These are phyloP conservation scores for Hexactinellida sp. DNA, from an alignment of 37 sponge, comb jelly and placozoan species.

Conservation along the genomic window DNA sequence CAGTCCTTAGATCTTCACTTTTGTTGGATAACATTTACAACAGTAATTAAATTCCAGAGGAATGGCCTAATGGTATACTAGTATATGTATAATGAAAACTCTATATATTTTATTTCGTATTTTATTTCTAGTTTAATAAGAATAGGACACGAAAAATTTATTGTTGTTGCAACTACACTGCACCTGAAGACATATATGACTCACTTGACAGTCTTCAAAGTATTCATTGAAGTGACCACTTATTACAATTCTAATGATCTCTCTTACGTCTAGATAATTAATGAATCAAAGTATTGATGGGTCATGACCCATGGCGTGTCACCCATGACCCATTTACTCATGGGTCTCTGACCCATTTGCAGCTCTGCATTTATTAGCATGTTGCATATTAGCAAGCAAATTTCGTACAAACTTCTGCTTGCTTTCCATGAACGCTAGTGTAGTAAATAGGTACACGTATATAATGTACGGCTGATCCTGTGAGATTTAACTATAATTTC, in stretches of 20 bases:
- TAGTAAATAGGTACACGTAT: too few relatives aligned
- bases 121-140: conserved; percentile 8
- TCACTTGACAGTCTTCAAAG: background rate
- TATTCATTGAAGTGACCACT: background rate
- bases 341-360: conserved; percentile 4
- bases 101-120: background rate
- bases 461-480: too few relatives aligned
- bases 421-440: too few relatives aligned
- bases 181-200: background rate
- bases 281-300: background rate
- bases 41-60: background rate
- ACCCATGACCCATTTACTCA: conserved; percentile 5
- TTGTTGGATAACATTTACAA: conserved; percentile 13
- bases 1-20: background rate
- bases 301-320: background rate
- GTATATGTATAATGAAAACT: background rate
- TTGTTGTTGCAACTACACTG: background rate
- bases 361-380: too few relatives aligned
- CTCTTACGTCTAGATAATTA: background rate
- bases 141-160: background rate
- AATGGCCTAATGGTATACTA: background rate
- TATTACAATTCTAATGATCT: background rate
- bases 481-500: too few relatives aligned
- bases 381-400: too few relatives aligned
- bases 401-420: too few relatives aligned